Conservation (phyloP, 2,113 vertebrate genomes). For the Etheostoma spectabile region DNA sequence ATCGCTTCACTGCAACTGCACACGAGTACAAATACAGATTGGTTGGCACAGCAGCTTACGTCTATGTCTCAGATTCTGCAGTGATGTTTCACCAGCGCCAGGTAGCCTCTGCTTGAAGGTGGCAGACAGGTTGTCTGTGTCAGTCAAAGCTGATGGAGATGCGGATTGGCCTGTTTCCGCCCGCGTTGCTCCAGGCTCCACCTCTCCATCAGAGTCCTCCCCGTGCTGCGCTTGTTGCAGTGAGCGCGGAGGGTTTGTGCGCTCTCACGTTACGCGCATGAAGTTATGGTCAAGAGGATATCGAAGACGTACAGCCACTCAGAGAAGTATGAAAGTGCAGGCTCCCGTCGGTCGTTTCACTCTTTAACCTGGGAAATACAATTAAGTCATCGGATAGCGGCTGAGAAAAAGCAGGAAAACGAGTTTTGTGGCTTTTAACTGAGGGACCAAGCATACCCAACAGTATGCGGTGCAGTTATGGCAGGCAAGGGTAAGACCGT, state of each 20-base stretch:
- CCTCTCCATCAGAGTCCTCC: conserved; percentile 59
- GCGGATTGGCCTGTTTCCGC: conserved; percentile 64
- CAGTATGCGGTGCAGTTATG: conserved; percentile 97
- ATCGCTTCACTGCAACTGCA: conserved; percentile 37
- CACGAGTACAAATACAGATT: conserved; percentile 4
- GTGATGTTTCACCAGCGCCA: conserved; percentile 21
- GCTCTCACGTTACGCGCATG: conserved; percentile 65
- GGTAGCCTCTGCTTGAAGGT: conserved; percentile 38
- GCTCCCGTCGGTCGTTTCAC: conserved; percentile 6
- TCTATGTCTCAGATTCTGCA: background rate
- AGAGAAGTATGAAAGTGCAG: conserved; percentile 18
- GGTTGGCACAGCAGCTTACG: conserved; percentile 10
- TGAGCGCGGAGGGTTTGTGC: conserved; percentile 57
- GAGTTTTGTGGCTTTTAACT: conserved; percentile 73
- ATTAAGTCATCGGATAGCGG: conserved; percentile 1
- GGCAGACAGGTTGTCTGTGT: conserved; percentile 37
- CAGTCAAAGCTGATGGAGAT: conserved; percentile 50
- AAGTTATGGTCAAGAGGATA: conserved; percentile 72
- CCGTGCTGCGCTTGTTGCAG: conserved; percentile 75
- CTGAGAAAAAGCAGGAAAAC: conserved; percentile 24
- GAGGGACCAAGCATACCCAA: conserved; percentile 82
- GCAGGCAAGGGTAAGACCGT: conserved; percentile 92
- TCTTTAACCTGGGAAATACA: conserved; percentile 31
- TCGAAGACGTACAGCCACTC: conserved; percentile 22
- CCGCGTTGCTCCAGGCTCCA: conserved; percentile 59